Evolutionary conservation across 1,140 invertebrate species (phyloP).

Genomic region (Oedothorax gibbosus): DNA sequence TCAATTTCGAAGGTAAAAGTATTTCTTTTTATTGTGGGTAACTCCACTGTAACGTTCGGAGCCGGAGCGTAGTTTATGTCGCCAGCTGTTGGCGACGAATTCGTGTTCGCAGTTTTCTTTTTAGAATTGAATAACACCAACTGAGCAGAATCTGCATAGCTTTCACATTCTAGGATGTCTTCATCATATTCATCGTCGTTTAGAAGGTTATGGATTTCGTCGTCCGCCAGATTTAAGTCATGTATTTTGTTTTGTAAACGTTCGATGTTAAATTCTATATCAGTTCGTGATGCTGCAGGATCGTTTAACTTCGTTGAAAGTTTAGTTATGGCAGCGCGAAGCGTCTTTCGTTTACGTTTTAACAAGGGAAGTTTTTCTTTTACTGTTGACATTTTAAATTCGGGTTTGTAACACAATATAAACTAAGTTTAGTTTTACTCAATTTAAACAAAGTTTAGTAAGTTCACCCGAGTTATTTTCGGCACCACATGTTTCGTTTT

Average conservation of each 20-base stretch:
- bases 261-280: background rate
- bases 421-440: no score
- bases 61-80: background rate
- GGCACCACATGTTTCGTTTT: no score
- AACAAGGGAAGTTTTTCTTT: background rate
- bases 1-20: background rate
- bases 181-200: background rate
- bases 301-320: background rate
- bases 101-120: background rate
- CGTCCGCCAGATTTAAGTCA: background rate
- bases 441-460: no score
- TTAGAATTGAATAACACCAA: background rate
- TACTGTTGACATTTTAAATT: background rate
- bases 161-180: background rate
- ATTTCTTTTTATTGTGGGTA: background rate
- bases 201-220: background rate
- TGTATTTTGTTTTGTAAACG: background rate
- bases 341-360: background rate
- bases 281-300: background rate
- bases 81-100: background rate
- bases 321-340: background rate
- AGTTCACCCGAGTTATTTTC: no score
- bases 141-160: background rate
- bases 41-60: background rate
- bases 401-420: background rate